Evolutionary conservation across 2,888 invertebrate genomes (phyloP).

Genomic region (Anthrax anthrax): DNA sequence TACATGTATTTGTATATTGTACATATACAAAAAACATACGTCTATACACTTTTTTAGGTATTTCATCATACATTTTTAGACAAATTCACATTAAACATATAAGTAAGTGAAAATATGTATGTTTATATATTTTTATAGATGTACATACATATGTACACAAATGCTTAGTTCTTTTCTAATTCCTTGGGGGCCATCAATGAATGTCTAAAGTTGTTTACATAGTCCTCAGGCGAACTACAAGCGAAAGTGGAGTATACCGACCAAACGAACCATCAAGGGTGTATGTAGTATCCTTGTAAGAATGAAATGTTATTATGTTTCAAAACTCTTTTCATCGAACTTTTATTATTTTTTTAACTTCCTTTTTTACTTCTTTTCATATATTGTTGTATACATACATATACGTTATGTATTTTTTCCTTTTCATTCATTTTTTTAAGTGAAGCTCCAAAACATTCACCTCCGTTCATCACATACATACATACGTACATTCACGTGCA

Average conservation of each 20-base stretch:
- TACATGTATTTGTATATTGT: not conserved
- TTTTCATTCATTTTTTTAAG: too few relatives aligned
- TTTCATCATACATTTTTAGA: not conserved
- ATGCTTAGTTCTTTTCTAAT: not conserved
- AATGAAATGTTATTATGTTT: conserved; percentile 10
- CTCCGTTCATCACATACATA: too few relatives aligned
- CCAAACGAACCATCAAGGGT: not conserved
- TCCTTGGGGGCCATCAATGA: conserved; percentile 10
- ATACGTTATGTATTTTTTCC: too few relatives aligned
- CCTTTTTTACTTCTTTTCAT: not conserved
- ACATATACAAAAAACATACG: not conserved
- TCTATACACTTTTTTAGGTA: too few relatives aligned
- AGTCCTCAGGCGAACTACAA: conserved; percentile 11
- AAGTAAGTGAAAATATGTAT: too few relatives aligned
- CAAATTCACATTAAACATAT: too few relatives aligned
- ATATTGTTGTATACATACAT: too few relatives aligned
- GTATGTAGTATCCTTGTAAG: conserved; percentile 8
- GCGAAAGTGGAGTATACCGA: not conserved
- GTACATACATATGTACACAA: too few relatives aligned
- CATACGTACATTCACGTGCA: too few relatives aligned
- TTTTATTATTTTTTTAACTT: not conserved
- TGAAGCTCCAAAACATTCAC: not conserved
- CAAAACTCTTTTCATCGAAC: conserved; percentile 4
- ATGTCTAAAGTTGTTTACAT: conserved; percentile 13
- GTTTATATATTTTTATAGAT: too few relatives aligned